phyloP scores from a whole-genome alignment of 2,888 invertebrate species.

The Pristionchus entomophagus region DNA sequence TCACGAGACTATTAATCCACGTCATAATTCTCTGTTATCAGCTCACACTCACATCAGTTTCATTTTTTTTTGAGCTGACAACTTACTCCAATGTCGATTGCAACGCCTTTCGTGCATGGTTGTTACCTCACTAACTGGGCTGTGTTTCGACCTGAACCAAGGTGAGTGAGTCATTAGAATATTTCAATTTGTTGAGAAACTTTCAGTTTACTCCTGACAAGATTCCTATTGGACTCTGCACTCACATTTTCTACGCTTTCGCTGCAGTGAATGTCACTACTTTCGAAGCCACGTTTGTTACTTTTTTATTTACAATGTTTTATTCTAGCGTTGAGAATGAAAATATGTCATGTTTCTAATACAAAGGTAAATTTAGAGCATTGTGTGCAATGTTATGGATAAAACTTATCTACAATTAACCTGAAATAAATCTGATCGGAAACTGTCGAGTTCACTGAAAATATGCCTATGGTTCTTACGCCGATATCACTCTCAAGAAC shows the following conservation, averaged over 20 bases:
- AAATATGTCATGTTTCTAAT: no score
- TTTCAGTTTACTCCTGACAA: not conserved
- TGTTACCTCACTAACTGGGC: slow-evolving; percentile 1
- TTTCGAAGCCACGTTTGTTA: not conserved
- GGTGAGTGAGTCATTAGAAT: not conserved
- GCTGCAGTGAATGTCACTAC: slow-evolving; percentile 81
- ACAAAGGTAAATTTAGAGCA: no score
- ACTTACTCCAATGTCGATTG: not conserved
- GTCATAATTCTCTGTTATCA: no score
- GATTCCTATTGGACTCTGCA: slow-evolving; percentile 84
- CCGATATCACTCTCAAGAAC: not conserved
- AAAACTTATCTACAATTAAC: no score
- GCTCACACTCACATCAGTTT: no score
- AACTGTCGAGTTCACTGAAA: no score
- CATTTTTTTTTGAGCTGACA: no score
- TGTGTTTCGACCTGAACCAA: not conserved
- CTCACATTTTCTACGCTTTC: slow-evolving; percentile 96
- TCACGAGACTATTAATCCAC: no score
- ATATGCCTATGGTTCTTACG: not conserved
- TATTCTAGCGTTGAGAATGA: no score
- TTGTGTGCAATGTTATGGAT: no score
- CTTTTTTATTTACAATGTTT: no score
- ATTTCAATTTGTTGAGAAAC: not conserved
- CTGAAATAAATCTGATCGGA: no score
- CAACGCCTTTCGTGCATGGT: not conserved